Conservation (phyloP, 2,113 vertebrate genomes). For the Odobenus rosmarus region DNA sequence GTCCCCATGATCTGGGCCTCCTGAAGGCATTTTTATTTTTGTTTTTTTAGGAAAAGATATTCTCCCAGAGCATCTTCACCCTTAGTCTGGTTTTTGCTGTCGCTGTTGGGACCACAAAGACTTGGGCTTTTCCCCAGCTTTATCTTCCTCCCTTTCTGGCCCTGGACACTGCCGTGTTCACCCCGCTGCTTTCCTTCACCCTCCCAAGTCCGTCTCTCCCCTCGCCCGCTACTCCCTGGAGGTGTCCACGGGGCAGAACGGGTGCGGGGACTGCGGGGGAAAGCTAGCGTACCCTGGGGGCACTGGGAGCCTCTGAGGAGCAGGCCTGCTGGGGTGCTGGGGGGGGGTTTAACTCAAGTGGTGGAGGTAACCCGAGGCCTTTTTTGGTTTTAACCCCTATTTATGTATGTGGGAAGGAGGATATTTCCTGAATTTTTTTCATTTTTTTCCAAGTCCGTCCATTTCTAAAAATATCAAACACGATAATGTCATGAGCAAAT, state of each 20-base stretch:
- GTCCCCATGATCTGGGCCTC: not conserved
- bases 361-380: not conserved
- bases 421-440: constrained; percentile 4
- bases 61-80: not conserved
- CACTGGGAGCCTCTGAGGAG: not conserved
- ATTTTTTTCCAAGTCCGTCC: constrained; percentile 45
- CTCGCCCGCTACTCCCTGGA: not conserved
- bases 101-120: not conserved
- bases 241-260: not conserved
- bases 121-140: not conserved
- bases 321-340: not conserved
- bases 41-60: not conserved
- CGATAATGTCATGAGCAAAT: constrained; percentile 36
- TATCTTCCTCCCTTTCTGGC: not conserved
- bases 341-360: not conserved
- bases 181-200: not conserved
- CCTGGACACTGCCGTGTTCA: not conserved
- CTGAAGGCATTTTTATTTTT: not conserved
- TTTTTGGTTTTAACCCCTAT: not conserved
- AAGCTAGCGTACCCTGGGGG: not conserved
- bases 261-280: not conserved
- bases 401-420: constrained; percentile 19
- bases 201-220: not conserved
- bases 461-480: constrained; percentile 57
- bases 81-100: not conserved